Conservation (phyloP, 2,113 vertebrate genomes). For the Condylura cristata region DNA sequence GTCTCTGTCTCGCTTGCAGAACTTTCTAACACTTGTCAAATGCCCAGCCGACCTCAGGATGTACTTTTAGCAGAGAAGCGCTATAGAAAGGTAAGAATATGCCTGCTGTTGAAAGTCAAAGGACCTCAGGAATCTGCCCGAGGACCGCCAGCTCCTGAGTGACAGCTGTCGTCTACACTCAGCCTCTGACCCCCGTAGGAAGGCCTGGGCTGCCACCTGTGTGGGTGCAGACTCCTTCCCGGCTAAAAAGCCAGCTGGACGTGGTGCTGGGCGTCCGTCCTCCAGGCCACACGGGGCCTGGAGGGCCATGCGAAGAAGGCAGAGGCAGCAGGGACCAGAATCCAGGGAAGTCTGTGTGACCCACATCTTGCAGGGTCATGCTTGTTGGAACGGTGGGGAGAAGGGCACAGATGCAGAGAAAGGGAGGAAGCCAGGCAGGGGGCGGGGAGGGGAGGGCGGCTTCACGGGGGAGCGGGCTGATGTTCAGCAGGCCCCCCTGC, state of each 20-base stretch:
- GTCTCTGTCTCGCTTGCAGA: neutral
- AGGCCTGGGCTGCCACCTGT: neutral
- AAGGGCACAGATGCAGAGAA: neutral
- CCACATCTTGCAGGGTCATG: too few relatives aligned
- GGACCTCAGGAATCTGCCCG: too few relatives aligned
- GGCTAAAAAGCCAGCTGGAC: neutral
- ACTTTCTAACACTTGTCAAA: neutral
- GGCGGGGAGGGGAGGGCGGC: neutral
- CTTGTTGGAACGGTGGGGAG: neutral
- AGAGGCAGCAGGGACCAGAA: neutral
- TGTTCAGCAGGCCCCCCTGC: neutral
- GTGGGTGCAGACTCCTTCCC: too few relatives aligned
- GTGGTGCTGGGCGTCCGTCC: neutral
- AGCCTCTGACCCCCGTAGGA: neutral
- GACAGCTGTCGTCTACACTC: neutral
- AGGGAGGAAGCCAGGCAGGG: neutral
- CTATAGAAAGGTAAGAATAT: neutral
- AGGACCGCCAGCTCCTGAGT: neutral
- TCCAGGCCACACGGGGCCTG: neutral
- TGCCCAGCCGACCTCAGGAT: neutral
- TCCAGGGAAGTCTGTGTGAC: neutral
- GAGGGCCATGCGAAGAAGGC: neutral
- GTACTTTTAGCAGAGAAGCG: neutral
- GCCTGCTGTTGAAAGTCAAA: neutral
- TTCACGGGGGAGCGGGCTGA: neutral